These are phyloP conservation scores for Synanthedon andrenaeformis DNA, from an alignment of 2,888 invertebrate species.

Conservation along the genomic window DNA sequence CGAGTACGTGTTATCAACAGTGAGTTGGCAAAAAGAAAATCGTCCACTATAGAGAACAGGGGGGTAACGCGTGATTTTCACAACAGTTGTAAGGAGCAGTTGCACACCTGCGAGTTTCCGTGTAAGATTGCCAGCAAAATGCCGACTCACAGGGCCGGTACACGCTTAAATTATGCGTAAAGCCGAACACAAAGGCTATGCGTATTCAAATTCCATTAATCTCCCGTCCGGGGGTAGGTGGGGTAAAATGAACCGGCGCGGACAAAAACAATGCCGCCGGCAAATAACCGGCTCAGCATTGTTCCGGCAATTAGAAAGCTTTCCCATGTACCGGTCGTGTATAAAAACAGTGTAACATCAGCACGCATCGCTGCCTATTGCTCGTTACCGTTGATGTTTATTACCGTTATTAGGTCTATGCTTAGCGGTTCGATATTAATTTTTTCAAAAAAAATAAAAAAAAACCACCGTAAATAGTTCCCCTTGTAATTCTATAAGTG, in stretches of 20 bases:
- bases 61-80: constrained; percentile 35
- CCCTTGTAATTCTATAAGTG: not conserved
- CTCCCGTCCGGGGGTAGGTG: constrained; percentile 60
- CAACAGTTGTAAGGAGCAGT: constrained; percentile 31
- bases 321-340: constrained; percentile 70
- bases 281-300: constrained; percentile 70
- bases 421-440: constrained; percentile 50
- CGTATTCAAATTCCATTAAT: constrained; percentile 72
- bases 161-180: constrained; percentile 68
- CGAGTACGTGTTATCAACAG: constrained; percentile 14
- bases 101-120: constrained; percentile 44
- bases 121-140: constrained; percentile 51
- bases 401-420: constrained; percentile 68
- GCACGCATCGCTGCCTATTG: constrained; percentile 69
- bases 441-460: not conserved
- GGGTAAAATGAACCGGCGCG: constrained; percentile 67
- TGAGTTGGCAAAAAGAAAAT: constrained; percentile 24
- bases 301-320: constrained; percentile 72
- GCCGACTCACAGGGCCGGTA: constrained; percentile 62
- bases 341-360: constrained; percentile 70
- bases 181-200: constrained; percentile 68
- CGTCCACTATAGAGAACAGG: constrained; percentile 8
- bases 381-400: constrained; percentile 69
- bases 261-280: constrained; percentile 71
- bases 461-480: not conserved